Percentiles rank a stretch among this genome's conserved stretches.
Evolutionary conservation across 2,888 invertebrate genomes (phyloP).

Genomic region (Beris morrisii): DNA sequence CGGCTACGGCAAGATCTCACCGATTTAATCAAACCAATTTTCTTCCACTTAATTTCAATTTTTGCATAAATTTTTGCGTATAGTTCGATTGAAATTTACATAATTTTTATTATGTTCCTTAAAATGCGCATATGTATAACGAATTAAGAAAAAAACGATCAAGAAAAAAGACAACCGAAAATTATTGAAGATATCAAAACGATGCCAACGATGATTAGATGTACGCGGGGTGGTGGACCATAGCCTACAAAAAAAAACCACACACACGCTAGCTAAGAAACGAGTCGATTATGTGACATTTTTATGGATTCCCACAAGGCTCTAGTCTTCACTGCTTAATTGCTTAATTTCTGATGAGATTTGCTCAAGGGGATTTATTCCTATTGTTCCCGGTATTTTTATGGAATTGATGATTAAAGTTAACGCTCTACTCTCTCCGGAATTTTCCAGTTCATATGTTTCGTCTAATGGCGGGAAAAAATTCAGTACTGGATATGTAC

Average conservation of each 20-base stretch:
- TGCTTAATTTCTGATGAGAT: conserved; percentile 9
- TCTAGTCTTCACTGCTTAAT: conserved; percentile 6
- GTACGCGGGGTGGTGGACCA: too few relatives aligned
- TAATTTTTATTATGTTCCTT: conserved; percentile 15
- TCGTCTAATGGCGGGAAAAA: too few relatives aligned
- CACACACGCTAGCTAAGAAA: neutral
- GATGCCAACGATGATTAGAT: too few relatives aligned
- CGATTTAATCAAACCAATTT: too few relatives aligned
- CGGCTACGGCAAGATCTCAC: too few relatives aligned
- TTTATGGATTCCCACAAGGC: conserved; percentile 22
- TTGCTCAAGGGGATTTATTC: neutral
- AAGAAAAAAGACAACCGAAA: conserved; percentile 5
- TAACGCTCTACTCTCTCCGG: neutral
- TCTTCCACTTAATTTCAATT: too few relatives aligned
- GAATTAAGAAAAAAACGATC: conserved; percentile 11
- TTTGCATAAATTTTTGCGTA: conserved; percentile 1
- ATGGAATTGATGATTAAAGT: neutral
- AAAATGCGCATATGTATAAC: too few relatives aligned
- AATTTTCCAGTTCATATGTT: too few relatives aligned
- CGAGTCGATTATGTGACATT: conserved; percentile 13
- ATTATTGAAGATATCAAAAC: too few relatives aligned
- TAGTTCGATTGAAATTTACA: neutral
- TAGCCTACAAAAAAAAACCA: neutral
- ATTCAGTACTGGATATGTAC: too few relatives aligned
- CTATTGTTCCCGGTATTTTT: neutral